These are phyloP conservation scores for Orussus abietinus DNA, from an alignment of 1,140 invertebrate species.

Conservation along the genomic window DNA sequence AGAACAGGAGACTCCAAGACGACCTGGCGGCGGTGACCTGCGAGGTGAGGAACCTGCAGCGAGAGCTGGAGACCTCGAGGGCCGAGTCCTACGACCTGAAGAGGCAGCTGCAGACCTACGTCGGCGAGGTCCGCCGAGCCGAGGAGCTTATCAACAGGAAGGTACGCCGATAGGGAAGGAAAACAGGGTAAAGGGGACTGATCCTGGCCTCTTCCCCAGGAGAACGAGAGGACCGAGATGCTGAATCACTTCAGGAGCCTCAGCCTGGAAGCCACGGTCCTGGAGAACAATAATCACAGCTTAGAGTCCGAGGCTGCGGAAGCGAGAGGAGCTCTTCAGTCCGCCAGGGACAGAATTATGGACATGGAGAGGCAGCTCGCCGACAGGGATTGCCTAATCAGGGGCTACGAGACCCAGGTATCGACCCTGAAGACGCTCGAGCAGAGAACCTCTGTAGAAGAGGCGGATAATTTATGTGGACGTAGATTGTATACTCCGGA, in stretches of 20 bases:
- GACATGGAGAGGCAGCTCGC: constrained; percentile 55
- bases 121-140: constrained; percentile 65
- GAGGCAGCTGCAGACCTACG: constrained; percentile 68
- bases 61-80: constrained; percentile 60
- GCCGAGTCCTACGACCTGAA: constrained; percentile 66
- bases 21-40: constrained; percentile 56
- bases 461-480: too few species aligned
- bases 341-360: constrained; percentile 51
- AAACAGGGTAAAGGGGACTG: background rate
- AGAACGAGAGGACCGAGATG: constrained; percentile 68
- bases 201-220: constrained; percentile 41
- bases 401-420: constrained; percentile 57
- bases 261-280: constrained; percentile 64
- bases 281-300: constrained; percentile 70
- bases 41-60: constrained; percentile 52
- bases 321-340: constrained; percentile 54
- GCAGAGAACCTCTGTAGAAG: too few species aligned
- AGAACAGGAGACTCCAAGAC: constrained; percentile 64
- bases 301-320: constrained; percentile 67
- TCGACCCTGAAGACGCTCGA: background rate
- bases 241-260: constrained; percentile 68
- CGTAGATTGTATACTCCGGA: too few species aligned
- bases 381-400: constrained; percentile 53
- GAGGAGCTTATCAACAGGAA: constrained; percentile 66
- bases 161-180: too few species aligned